A percentile compares a stretch with the other conserved stretches of the same genome.
Conservation (phyloP, 2,113 vertebrate genomes). For the Puma concolor region DNA sequence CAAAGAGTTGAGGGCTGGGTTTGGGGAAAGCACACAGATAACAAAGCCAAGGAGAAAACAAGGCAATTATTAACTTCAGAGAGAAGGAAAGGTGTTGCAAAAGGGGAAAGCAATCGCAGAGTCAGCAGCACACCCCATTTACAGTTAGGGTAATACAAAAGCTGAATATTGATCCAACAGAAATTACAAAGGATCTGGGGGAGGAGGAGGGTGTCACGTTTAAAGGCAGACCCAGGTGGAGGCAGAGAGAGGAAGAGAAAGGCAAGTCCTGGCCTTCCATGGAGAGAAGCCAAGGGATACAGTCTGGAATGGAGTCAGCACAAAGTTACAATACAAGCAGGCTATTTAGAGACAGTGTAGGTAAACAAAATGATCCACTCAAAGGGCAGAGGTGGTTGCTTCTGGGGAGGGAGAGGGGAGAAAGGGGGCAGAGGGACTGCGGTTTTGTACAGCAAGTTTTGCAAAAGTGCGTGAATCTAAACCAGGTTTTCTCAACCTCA, state of each 20-base stretch:
- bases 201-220: accelerated
- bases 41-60: neutral
- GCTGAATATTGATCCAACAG: neutral
- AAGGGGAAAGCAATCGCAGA: neutral
- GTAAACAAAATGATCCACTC: neutral
- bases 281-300: neutral
- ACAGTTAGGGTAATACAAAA: neutral
- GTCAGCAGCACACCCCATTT: neutral
- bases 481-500: neutral
- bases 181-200: neutral
- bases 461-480: neutral
- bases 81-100: neutral
- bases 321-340: neutral
- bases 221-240: too few relatives aligned
- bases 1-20: neutral
- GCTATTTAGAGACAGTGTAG: neutral
- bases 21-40: neutral
- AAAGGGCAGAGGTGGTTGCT: neutral
- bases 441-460: neutral
- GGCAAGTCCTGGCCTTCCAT: neutral
- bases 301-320: neutral
- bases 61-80: neutral
- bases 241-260: neutral
- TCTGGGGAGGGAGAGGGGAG: neutral
- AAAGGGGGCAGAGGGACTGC: too few relatives aligned